Percentiles rank a stretch among this genome's conserved stretches.
Evolutionary conservation across 2,888 invertebrate species (phyloP).

Genomic region (Caenorhabditis japonica): DNA sequence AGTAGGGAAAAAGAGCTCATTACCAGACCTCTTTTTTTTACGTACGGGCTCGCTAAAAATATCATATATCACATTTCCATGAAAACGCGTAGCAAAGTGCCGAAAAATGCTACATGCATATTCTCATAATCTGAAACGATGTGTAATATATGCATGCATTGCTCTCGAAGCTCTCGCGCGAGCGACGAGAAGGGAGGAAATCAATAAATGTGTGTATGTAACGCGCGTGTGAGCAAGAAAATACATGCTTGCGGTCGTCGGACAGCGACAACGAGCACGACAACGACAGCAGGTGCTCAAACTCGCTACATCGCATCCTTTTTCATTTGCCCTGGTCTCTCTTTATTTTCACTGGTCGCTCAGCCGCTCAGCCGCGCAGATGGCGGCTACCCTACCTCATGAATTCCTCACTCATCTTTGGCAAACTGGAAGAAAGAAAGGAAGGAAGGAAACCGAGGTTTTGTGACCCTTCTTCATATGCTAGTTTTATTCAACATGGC

Average conservation of each 20-base stretch:
- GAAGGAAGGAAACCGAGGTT: constrained; percentile 1
- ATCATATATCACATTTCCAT: too few species aligned
- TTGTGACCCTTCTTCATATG: too few species aligned
- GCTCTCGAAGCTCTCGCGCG: constrained; percentile 30
- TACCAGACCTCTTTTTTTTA: too few species aligned
- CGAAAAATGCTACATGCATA: constrained; percentile 27
- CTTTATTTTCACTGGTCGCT: background rate
- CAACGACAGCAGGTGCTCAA: constrained; percentile 54
- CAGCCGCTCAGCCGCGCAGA: constrained; percentile 36
- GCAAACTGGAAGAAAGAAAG: constrained; percentile 26
- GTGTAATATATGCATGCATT: constrained; percentile 51
- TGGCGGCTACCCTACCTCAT: constrained; percentile 11
- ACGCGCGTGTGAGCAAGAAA: constrained; percentile 46
- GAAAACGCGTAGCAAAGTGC: too few species aligned
- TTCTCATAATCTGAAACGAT: constrained; percentile 51
- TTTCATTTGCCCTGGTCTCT: constrained; percentile 24
- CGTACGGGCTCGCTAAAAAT: too few species aligned
- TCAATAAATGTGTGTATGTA: constrained; percentile 51
- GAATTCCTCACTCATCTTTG: background rate
- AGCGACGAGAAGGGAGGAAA: constrained; percentile 24
- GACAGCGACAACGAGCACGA: too few species aligned
- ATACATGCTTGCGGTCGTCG: constrained; percentile 46
- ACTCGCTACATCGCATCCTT: constrained; percentile 52
- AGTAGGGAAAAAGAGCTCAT: too few species aligned
- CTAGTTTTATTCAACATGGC: constrained; percentile 9